Conservation (phyloP, 2,797 vertebrate species). For the Falco berigora region DNA sequence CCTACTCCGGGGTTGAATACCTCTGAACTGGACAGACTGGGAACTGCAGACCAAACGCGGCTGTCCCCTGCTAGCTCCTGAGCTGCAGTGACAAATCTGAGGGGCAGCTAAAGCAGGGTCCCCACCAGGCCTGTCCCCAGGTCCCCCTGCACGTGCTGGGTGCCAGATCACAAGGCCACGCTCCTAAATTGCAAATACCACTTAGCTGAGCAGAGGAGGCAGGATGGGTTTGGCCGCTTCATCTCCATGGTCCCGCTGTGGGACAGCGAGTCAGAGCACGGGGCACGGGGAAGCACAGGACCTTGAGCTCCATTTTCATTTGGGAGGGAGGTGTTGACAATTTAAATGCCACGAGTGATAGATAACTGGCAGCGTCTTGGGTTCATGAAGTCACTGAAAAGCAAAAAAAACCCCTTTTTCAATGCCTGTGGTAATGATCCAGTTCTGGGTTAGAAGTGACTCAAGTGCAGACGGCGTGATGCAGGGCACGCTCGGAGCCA, state of each 20-base stretch:
- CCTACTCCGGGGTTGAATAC: not conserved
- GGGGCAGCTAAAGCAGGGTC: not conserved
- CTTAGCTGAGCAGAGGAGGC: not conserved
- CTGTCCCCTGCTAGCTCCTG: not conserved
- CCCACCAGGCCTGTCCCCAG: not conserved
- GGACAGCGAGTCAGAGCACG: not conserved
- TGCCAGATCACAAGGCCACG: not conserved
- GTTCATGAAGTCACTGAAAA: not conserved
- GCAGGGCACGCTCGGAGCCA: not conserved
- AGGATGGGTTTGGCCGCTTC: not conserved
- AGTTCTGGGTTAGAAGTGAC: not conserved
- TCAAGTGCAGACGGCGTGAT: fast-evolving
- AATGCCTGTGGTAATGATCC: not conserved
- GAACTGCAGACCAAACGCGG: not conserved
- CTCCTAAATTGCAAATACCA: not conserved
- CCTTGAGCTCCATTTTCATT: constrained; percentile 7
- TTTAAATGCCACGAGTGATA: not conserved
- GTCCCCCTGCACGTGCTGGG: not conserved
- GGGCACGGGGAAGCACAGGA: not conserved
- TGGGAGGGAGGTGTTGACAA: constrained; percentile 3
- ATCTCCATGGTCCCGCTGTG: not conserved
- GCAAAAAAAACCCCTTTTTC: not conserved
- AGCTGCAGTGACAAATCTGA: not conserved
- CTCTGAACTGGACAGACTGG: not conserved
- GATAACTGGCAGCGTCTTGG: not conserved